Conservation (phyloP, 2,888 invertebrate genomes). For the Orthosia gracilis region DNA sequence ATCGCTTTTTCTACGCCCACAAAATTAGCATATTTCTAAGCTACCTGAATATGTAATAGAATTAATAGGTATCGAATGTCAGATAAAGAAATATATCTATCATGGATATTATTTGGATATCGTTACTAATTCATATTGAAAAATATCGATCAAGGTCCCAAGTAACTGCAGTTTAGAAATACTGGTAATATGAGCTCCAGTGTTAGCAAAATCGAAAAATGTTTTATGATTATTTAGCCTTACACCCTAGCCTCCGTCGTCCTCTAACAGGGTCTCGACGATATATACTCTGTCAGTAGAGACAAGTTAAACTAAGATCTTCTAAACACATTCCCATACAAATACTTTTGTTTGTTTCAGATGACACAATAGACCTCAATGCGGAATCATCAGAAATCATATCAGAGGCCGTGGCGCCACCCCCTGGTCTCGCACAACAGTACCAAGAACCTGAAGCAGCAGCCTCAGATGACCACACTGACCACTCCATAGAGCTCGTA, state of each 20-base stretch:
- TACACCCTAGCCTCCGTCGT: too few relatives aligned
- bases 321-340: slow-evolving; percentile 56
- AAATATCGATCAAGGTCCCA: slow-evolving; percentile 24
- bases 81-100: slow-evolving; percentile 8
- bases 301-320: slow-evolving; percentile 8
- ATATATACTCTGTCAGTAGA: not conserved
- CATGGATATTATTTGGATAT: slow-evolving; percentile 21
- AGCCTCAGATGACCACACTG: slow-evolving; percentile 79
- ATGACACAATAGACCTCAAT: slow-evolving; percentile 82
- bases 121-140: slow-evolving; percentile 1
- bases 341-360: slow-evolving; percentile 78
- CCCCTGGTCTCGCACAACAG: slow-evolving; percentile 71
- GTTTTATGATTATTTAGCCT: not conserved
- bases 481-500: slow-evolving; percentile 90
- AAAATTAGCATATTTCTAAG: slow-evolving; percentile 45
- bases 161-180: slow-evolving; percentile 26
- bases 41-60: slow-evolving; percentile 44
- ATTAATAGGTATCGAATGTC: slow-evolving; percentile 23
- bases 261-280: not conserved
- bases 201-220: slow-evolving; percentile 1
- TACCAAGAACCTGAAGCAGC: slow-evolving; percentile 75
- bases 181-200: not conserved
- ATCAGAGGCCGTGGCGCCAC: slow-evolving; percentile 86
- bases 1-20: slow-evolving; percentile 55
- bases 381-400: slow-evolving; percentile 89